Evolutionary conservation across 1,140 invertebrate species (phyloP).

Genomic region (Drosophila pseudoobscura): DNA sequence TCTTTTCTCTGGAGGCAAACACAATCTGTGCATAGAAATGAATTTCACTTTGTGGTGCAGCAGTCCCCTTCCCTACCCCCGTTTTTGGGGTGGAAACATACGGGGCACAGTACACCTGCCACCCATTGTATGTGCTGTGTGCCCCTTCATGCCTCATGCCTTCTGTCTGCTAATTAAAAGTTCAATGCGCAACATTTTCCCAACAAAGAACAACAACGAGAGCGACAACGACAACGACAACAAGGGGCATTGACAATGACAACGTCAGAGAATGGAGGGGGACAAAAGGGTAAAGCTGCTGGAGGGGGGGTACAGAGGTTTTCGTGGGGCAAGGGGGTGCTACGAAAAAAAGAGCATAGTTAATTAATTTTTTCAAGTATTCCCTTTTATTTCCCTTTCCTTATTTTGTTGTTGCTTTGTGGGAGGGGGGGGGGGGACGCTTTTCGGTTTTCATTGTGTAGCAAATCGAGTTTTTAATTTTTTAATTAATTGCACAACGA

Average conservation of each 20-base stretch:
- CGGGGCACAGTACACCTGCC: slow-evolving; percentile 21
- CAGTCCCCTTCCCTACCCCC: background rate
- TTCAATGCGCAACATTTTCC: slow-evolving; percentile 68
- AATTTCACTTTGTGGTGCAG: slow-evolving; percentile 44
- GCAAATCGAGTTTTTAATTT: slow-evolving; percentile 68
- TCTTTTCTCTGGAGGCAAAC: slow-evolving; percentile 20
- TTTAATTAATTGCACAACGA: slow-evolving; percentile 60
- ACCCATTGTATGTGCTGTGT: slow-evolving; percentile 3
- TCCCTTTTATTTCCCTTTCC: slow-evolving; percentile 21
- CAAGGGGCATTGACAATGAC: slow-evolving; percentile 52
- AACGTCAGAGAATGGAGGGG: slow-evolving; percentile 43
- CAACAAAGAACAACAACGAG: slow-evolving; percentile 32
- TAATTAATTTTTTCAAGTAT: slow-evolving; percentile 55
- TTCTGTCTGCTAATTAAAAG: slow-evolving; percentile 65
- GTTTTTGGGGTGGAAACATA: background rate
- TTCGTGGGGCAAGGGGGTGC: background rate
- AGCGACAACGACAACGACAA: slow-evolving; percentile 15
- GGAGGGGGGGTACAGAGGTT: background rate
- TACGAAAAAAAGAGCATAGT: slow-evolving; percentile 35
- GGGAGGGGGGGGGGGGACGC: background rate
- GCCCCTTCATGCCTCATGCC: slow-evolving; percentile 10
- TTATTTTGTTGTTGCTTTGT: background rate
- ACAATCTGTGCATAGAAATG: slow-evolving; percentile 52
- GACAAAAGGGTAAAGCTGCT: slow-evolving; percentile 8
- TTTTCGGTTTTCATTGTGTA: slow-evolving; percentile 28